Conservation (phyloP, 2,113 vertebrate genomes). For the Cyphomyrus discorhynchus region DNA sequence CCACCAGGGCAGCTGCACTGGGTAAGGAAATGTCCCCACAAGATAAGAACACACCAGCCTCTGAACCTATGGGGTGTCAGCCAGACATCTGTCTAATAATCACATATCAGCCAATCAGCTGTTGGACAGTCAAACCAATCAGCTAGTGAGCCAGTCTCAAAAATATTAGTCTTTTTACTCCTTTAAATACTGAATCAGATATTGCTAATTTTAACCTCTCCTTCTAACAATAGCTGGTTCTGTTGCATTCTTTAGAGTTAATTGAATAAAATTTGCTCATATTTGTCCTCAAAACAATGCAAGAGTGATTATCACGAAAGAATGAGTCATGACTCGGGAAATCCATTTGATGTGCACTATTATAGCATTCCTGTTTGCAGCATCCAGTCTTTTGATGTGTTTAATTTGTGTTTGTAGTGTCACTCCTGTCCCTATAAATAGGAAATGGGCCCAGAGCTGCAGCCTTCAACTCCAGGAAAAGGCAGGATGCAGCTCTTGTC, state of each 20-base stretch:
- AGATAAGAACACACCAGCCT: not conserved
- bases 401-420: not conserved
- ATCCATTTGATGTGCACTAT: not conserved
- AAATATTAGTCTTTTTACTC: not conserved
- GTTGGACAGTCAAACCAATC: not conserved
- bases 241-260: not conserved
- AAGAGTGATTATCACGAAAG: not conserved
- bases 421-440: not conserved
- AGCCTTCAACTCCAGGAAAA: not conserved
- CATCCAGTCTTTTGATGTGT: not conserved
- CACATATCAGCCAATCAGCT: not conserved
- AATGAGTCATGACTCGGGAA: not conserved
- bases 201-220: not conserved
- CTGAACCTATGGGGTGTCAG: not conserved
- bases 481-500: slow-evolving; percentile 5
- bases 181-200: not conserved
- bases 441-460: too few relatives aligned
- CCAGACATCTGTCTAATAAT: not conserved
- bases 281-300: not conserved
- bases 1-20: not conserved
- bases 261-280: not conserved
- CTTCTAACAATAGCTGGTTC: not conserved
- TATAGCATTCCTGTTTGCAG: not conserved
- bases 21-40: not conserved
- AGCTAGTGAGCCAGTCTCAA: not conserved